Base-by-base conservation (phyloP, 1,140 invertebrate species). In the Diuraphis noxia region DNA sequence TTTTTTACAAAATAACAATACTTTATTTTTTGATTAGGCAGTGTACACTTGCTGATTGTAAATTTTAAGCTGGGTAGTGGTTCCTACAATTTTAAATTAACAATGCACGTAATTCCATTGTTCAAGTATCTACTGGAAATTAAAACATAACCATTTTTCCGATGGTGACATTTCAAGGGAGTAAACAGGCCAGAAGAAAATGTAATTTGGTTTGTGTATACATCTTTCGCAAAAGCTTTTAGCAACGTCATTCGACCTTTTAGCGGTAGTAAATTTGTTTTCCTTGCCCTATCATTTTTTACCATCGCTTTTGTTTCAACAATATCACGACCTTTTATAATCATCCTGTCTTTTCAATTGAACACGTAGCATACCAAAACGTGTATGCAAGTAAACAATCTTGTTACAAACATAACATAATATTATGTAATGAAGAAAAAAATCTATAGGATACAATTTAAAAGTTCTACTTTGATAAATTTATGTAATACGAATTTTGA, bases 141-240 rank as follows among this genome's bases (percentile, higher is more conserved):
- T 41, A 46, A 52, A 87, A 21, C 8, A 52, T 46, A 10, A 52
- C n/a, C 23, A 87, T 34, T 52, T 56, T 87, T 4, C 23, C 34
- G 6, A 56, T 56, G 34, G 49, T 56, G 19, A 40, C 46, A 36
- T 87, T 87, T 87, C 56, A 30, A 52, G 40, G n/a, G 21, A 87
- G 46, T 38, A 87, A 89, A 90, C 77, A 49, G 19, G 10, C 21
- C 2, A 82, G 34, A 38, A 91, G 10, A 21, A 46, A 72, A 81
- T 49, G 72, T 81, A 90, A 90, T 81, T 49, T 79, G 30, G 34
- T 91, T 91, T 81, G 34, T 40, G n/a, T 82, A 52, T 63, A 82
- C 43, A 36, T 91, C 8, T 82, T 82, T 79, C 7, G 19, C 40
- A 91, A 91, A 91, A 91, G 77, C 34, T 91, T 91, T 91, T 82